Evolutionary conservation across 1,140 invertebrate genomes (phyloP), one percentile per base, ranked within the genome.

Genomic region (Heliconius congener): DNA sequence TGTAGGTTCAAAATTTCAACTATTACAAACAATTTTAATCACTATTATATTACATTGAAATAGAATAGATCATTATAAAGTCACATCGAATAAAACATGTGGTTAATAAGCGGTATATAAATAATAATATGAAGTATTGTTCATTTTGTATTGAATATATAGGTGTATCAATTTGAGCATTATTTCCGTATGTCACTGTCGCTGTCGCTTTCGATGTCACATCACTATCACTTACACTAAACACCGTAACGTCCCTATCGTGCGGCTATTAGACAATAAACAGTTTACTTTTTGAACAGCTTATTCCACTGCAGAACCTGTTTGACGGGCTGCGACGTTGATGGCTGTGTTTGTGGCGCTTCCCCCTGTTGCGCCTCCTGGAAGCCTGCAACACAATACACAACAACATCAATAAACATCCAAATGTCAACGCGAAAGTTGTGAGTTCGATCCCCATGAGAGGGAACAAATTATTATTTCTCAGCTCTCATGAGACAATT

Each of bases 261-360:
- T 70, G 71, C 34, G 73, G 77, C 39, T 19, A 52, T 19, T 18
- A 57, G 18, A 16, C 6, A 52, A 52, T 52, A 19, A 19, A 52
- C 23, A 70, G 19, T 85, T 87, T 87, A 90, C 83, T 91, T 91
- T 76, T 89, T 88, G 78, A 92, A 92, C 23, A 92, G 83, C 78
- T 91, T 87, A 82, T 89, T 92, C 90, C 90, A 92, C 55, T 87
- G 86, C 60, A 89, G 81, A 18, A 79, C 81, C 70, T 83, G 85
- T 71, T 85, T 84, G 39, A 77, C 77, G 57, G 84, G 85, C 46
- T 82, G 83, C 77, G 86, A 83, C 73, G 86, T 80, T 13, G 90
- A 84, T 60, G 82, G 83, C 77, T 79, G 84, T 60, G 82, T 76
- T 71, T 81, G 81, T 82, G 78, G 82, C 78, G 76, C 84, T 79